Percentiles rank a stretch among this genome's conserved stretches.
These are phyloP conservation scores for Pempheris klunzingeri DNA, from an alignment of 2,797 vertebrate genomes.

Conservation along the genomic window DNA sequence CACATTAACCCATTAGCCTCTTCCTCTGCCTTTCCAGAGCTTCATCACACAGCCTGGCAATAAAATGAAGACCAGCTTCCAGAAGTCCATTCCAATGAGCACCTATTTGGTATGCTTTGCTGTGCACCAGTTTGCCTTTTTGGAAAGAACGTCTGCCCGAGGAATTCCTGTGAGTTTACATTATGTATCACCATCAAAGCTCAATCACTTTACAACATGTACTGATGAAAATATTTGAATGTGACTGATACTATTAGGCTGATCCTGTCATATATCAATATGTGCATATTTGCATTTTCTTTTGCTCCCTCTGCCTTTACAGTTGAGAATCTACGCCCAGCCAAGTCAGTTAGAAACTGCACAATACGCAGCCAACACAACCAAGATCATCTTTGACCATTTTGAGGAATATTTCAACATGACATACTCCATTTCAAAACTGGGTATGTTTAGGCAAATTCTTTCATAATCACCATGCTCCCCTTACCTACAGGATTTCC, in stretches of 20 bases:
- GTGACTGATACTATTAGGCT: not conserved
- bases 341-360: conserved; percentile 89
- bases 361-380: conserved; percentile 89
- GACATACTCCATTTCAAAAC: conserved; percentile 91
- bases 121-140: conserved; percentile 87
- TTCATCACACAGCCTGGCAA: conserved; percentile 24
- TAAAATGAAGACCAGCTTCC: conserved; percentile 87
- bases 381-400: conserved; percentile 90
- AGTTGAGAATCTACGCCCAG: conserved; percentile 94
- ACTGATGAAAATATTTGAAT: not conserved
- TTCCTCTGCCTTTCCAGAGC: conserved; percentile 65
- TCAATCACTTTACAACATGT: not conserved
- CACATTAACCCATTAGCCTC: conserved; percentile 14
- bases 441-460: conserved; percentile 83
- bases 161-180: conserved; percentile 90
- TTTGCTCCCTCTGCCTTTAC: conserved; percentile 43
- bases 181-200: not conserved
- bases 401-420: conserved; percentile 94
- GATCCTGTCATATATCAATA: not conserved
- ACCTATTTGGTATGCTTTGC: conserved; percentile 98
- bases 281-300: not conserved
- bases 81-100: conserved; percentile 94
- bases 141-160: conserved; percentile 74
- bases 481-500: not conserved
- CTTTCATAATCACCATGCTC: not conserved